Evolutionary conservation across 2,888 invertebrate genomes (phyloP).

Genomic region (Macaria notata): DNA sequence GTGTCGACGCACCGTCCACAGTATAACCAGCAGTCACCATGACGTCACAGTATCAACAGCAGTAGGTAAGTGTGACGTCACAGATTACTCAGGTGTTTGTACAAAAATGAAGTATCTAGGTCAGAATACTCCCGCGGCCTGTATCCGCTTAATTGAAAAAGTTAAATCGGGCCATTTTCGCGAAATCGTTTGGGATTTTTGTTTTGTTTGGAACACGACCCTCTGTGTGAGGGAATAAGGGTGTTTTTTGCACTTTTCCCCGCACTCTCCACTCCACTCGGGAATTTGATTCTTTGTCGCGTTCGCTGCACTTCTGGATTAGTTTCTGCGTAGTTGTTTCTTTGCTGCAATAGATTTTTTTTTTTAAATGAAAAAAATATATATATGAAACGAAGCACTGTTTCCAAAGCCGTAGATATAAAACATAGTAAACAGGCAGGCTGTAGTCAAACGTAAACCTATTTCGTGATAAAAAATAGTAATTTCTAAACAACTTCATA

Average conservation of each 20-base stretch:
- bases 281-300: conserved; percentile 16
- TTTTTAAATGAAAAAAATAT: no score
- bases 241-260: conserved; percentile 25
- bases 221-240: conserved; percentile 29
- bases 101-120: conserved; percentile 41
- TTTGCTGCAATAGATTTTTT: background rate
- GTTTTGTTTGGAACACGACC: conserved; percentile 36
- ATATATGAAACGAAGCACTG: no score
- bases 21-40: no score
- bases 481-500: no score
- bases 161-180: conserved; percentile 72
- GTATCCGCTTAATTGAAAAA: conserved; percentile 71
- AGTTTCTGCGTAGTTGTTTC: background rate
- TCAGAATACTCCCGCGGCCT: conserved; percentile 54
- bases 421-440: no score
- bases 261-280: background rate
- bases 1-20: conserved; percentile 51
- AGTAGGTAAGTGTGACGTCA: background rate
- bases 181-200: conserved; percentile 56
- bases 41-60: conserved; percentile 28
- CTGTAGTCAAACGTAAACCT: no score
- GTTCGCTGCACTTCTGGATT: conserved; percentile 13
- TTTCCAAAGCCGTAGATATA: no score
- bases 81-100: conserved; percentile 2
- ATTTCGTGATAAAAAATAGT: no score